Evolutionary conservation across 1,140 invertebrate genomes (phyloP).

Genomic region (Drosophila erecta): DNA sequence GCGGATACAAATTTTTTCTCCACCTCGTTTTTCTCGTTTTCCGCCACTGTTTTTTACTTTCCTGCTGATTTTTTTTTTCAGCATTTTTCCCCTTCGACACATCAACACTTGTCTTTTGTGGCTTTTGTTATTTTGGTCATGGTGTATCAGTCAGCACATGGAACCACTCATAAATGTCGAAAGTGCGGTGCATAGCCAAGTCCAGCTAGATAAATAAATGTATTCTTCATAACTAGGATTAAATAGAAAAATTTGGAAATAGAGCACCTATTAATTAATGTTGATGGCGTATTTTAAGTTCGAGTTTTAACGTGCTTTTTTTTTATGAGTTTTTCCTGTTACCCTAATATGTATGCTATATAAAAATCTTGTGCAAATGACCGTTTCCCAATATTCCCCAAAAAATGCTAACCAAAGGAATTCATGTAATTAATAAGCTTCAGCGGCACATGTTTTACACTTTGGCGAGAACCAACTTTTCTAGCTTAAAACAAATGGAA

Average conservation of each 20-base stretch:
- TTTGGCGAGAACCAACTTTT: background rate
- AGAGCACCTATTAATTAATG: too few species aligned
- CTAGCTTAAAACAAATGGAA: conserved; percentile 19
- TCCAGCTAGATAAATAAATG: too few species aligned
- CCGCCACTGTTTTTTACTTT: conserved; percentile 14
- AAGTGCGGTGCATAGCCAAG: background rate
- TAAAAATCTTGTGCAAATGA: conserved; percentile 30
- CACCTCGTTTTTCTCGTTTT: conserved; percentile 24
- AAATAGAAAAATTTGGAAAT: too few species aligned
- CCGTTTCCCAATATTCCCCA: conserved; percentile 11
- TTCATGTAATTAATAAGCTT: conserved; percentile 78
- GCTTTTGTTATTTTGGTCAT: conserved; percentile 43
- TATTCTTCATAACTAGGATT: too few species aligned
- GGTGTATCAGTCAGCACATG: conserved; percentile 2
- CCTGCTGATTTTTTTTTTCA: conserved; percentile 6
- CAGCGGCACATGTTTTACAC: conserved; percentile 63
- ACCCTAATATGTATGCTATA: conserved; percentile 15
- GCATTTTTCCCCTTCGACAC: conserved; percentile 23
- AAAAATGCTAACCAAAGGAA: conserved; percentile 55
- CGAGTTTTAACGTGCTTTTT: background rate
- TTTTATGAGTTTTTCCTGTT: conserved; percentile 8
- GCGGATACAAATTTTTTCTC: conserved; percentile 54
- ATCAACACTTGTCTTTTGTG: conserved; percentile 70
- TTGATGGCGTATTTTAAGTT: background rate
- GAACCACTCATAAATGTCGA: conserved; percentile 53